Evolutionary conservation across 2,113 vertebrate species (phyloP).

Genomic region (Hoplias malabaricus): DNA sequence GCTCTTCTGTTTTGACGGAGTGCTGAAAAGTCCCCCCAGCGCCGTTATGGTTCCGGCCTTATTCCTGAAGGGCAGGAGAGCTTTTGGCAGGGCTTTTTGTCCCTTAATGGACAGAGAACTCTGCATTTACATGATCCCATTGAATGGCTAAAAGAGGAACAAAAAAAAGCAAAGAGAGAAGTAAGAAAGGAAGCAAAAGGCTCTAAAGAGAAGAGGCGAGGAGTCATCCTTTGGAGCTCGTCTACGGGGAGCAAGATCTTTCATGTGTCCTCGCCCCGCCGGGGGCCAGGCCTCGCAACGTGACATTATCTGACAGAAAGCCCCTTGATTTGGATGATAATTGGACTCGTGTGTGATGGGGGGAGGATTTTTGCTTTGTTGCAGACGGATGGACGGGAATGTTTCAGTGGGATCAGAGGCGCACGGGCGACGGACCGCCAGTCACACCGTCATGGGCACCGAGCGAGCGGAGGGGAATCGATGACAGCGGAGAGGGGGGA

Average conservation of each 20-base stretch:
- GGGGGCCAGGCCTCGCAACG: conserved; percentile 26
- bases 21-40: neutral
- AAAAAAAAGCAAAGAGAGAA: neutral
- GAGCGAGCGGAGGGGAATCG: conserved; percentile 42
- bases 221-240: conserved; percentile 41
- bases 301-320: conserved; percentile 57
- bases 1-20: neutral
- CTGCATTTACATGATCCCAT: conserved; percentile 42
- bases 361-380: conserved; percentile 48
- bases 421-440: conserved; percentile 15
- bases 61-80: neutral
- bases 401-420: conserved; percentile 46
- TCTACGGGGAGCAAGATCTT: conserved; percentile 30
- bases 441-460: conserved; percentile 38
- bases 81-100: conserved; percentile 8
- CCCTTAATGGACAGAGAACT: conserved; percentile 41
- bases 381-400: conserved; percentile 50
- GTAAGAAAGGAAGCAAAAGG: conserved; percentile 7
- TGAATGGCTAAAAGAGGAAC: conserved; percentile 36
- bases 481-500: conserved; percentile 40
- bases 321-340: conserved; percentile 52
- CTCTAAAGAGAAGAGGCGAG: conserved; percentile 16
- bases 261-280: conserved; percentile 39
- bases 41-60: conserved; percentile 5
- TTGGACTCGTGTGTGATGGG: conserved; percentile 41